These are phyloP conservation scores for Busarellus nigricollis DNA, from an alignment of 2,797 vertebrate genomes.

Conservation along the genomic window DNA sequence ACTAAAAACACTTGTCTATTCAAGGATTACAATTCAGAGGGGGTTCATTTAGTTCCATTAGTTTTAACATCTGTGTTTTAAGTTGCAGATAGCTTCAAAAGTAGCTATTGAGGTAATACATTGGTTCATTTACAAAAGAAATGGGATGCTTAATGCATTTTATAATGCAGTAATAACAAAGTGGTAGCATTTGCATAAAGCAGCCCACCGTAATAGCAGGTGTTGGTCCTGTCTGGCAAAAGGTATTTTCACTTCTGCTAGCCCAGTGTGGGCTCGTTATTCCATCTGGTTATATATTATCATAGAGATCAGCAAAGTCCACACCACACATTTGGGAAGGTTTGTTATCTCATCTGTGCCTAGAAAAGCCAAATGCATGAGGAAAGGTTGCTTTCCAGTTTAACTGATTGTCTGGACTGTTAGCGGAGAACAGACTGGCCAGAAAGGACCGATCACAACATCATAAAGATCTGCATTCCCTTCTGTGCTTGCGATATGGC, in stretches of 20 bases:
- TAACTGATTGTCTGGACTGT: neutral
- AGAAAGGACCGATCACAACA: neutral
- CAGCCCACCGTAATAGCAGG: neutral
- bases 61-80: constrained; percentile 34
- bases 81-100: constrained; percentile 18
- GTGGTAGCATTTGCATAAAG: neutral
- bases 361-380: neutral
- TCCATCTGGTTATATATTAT: neutral
- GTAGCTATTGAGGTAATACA: neutral
- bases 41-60: constrained; percentile 18
- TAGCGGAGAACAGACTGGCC: neutral
- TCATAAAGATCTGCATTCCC: neutral
- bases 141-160: neutral
- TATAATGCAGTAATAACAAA: neutral
- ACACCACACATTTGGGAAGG: neutral
- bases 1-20: neutral
- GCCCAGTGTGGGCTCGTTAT: neutral
- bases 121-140: constrained; percentile 31
- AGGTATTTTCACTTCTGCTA: neutral
- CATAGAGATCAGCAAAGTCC: neutral
- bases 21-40: constrained; percentile 8
- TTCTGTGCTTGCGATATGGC: rapidly evolving
- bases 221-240: neutral
- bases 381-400: neutral
- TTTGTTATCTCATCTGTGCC: neutral